Base-by-base conservation (phyloP, 2,113 vertebrate genomes). In the Mesoclemmys tuberculata region DNA sequence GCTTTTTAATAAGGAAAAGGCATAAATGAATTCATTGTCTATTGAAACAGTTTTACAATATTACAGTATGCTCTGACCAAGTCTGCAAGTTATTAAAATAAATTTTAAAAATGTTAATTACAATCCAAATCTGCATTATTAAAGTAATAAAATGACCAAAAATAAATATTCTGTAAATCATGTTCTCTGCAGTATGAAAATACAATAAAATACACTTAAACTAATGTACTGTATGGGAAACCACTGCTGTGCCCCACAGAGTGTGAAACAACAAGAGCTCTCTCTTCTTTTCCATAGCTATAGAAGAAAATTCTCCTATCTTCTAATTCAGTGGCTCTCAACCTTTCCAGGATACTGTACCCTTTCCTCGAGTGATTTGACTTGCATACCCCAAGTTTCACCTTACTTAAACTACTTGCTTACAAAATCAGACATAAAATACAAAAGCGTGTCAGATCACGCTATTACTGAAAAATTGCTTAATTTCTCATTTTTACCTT, bases 71-170 rank as follows among this genome's bases (percentile, higher is more conserved):
- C 87, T 82, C 56, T 82, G 68, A 93, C 81, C 10, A 35, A 96
- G 93, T 96, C 93, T 95, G 96, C 68, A 92, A 94, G 55, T 86
- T 82, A 96, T 93, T 95, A 97, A 96, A 94, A 84, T 71, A 87
- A 97, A 96, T 96, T 95, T 94, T 93, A 52, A 74, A 13, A 79
- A 86, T 79, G 95, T 97, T 96, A 97, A 97, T 97, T 97, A 93
- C 94, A 95, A 92, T 88, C 85, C 93, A 93, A 96, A 91, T 94
- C 85, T 87, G 52, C 86, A 90, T 95, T 96, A 97, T 87, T 96
- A 89, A 93, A 85, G 93, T 80, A 96, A 97, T 94, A 95, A 96
- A 97, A 90, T 96, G 96, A 97, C 96, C 97, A 89, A 96, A 96
- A 93, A 97, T 86, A 97, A 97, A 94, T 95, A 93, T 95, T 97